Evolutionary conservation across 1,140 invertebrate species (phyloP), one percentile per base, ranked within the genome.

Genomic region (Hirudo medicinalis): DNA sequence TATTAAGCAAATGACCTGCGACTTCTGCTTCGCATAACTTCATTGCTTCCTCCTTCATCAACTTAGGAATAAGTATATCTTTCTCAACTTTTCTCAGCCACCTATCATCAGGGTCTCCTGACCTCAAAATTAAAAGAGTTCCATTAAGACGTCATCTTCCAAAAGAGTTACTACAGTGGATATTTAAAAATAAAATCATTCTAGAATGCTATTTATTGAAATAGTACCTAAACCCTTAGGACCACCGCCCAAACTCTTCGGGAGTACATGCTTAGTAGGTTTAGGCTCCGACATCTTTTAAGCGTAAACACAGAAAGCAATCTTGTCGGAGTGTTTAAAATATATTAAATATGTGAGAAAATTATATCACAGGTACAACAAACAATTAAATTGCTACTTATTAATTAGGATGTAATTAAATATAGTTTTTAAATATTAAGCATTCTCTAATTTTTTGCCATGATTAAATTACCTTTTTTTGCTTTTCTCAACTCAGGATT

Each of bases 41-140:
- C 79, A 86, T 88, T 2, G 90, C 87, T 78, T 86, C 88, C 66
- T 91, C 89, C 75, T 91, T 83, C 83, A 94, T 88, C 78, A 89
- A 87, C 82, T 91, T 89, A 2, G 91, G 89, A 80, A 95, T 90
- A 57, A 94, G 76, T 57, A 94, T 86, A 77, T 94, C 89, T 55
- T 80, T 82, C 82, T 95, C 92, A 2, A 93, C 89, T 85, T 88
- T 91, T 77, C 92, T 84, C 67, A 95, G 80, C n/a, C 78, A 82
- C 76, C 76, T 84, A 79, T 93, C 90, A 78, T 91, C 83, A 15
- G 92, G 92, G 85, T 95, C 90, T 72, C 92, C 92, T 79, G 71
- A 69, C 32, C 25, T 36, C 43, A 49, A 29, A 49, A 25, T 29
- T 17, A n/a, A 25, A 49, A 25, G 22, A 2, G 49, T 22, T 53